Evolutionary conservation across 2,113 vertebrate genomes (phyloP).

Genomic region (Pavo muticus): DNA sequence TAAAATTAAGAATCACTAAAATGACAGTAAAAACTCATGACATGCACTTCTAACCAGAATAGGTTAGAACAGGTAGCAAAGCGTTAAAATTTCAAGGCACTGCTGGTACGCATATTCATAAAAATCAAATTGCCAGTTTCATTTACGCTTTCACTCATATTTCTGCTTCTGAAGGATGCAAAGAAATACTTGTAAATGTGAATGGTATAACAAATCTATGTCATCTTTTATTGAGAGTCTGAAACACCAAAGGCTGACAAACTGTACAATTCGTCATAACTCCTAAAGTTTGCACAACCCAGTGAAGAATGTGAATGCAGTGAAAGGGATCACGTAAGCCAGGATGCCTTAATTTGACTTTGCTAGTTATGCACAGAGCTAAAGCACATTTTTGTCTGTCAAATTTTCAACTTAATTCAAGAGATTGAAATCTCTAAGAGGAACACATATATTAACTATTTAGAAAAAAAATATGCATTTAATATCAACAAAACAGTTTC

Average conservation of each 20-base stretch:
- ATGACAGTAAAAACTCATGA: background rate
- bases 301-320: background rate
- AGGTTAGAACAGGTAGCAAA: background rate
- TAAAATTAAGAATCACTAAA: background rate
- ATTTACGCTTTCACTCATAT: background rate
- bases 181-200: background rate
- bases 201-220: background rate
- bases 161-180: background rate
- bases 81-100: background rate
- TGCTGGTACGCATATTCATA: background rate
- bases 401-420: background rate
- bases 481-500: background rate
- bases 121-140: background rate
- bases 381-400: background rate
- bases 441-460: background rate
- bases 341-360: background rate
- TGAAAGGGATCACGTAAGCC: background rate
- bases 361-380: background rate
- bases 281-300: background rate
- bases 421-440: background rate
- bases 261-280: background rate
- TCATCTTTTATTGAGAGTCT: background rate
- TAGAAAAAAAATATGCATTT: background rate
- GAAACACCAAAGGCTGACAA: background rate
- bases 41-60: background rate